Percentiles rank a stretch among this genome's conserved stretches.
phyloP scores from a whole-genome alignment of 2,888 invertebrate genomes.

The Cabera pusaria region DNA sequence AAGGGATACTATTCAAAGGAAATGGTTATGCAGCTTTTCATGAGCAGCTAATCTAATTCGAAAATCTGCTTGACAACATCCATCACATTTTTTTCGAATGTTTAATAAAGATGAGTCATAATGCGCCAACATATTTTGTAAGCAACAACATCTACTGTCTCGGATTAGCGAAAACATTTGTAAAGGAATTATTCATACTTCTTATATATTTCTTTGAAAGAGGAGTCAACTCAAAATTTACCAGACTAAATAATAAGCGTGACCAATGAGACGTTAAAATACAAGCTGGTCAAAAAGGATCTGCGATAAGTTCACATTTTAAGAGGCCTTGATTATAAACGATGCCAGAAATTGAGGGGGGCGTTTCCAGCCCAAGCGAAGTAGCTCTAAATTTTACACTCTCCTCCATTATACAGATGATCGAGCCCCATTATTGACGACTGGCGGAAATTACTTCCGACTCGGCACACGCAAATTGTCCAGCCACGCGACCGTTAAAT shows the following conservation, averaged over 20 bases:
- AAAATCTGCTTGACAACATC: slow-evolving; percentile 12
- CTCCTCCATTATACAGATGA: slow-evolving; percentile 46
- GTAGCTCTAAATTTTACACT: slow-evolving; percentile 52
- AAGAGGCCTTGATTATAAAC: slow-evolving; percentile 19
- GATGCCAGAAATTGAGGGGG: slow-evolving; percentile 28
- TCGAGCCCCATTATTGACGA: slow-evolving; percentile 51
- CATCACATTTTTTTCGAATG: slow-evolving; percentile 8
- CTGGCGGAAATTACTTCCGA: slow-evolving; percentile 60
- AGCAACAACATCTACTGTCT: no score
- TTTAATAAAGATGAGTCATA: slow-evolving; percentile 1
- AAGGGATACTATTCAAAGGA: slow-evolving; percentile 19
- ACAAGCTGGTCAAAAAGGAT: slow-evolving; percentile 1
- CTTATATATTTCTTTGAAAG: no score
- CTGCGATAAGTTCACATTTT: slow-evolving; percentile 14
- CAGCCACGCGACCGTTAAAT: slow-evolving; percentile 31
- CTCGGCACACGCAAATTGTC: slow-evolving; percentile 52
- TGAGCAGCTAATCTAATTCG: slow-evolving; percentile 19
- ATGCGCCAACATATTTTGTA: no score
- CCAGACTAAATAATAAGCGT: no score
- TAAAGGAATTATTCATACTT: no score
- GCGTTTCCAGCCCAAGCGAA: slow-evolving; percentile 29
- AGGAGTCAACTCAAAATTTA: no score
- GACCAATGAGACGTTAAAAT: no score
- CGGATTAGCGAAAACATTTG: no score
- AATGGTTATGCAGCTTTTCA: slow-evolving; percentile 19